Conservation (phyloP, 2,888 invertebrate species). For the Globia sparganii region DNA sequence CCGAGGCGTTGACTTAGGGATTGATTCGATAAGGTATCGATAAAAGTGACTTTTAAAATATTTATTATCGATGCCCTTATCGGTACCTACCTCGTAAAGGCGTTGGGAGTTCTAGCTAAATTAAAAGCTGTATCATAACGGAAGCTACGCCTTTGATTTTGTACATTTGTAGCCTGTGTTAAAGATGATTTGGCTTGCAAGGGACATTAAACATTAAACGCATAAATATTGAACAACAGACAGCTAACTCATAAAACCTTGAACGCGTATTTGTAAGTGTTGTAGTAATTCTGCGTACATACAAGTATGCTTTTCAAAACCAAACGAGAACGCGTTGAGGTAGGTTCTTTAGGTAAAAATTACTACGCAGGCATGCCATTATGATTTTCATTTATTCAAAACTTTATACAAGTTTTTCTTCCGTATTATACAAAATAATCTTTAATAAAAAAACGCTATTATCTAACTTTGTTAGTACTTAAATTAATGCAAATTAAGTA, state of each 20-base stretch:
- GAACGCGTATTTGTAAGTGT: slow-evolving; percentile 33
- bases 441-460: slow-evolving; percentile 2
- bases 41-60: slow-evolving; percentile 47
- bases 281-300: slow-evolving; percentile 39
- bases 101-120: slow-evolving; percentile 4
- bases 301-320: slow-evolving; percentile 50
- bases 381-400: slow-evolving; percentile 52
- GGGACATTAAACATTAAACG: slow-evolving; percentile 4
- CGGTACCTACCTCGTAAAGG: background rate
- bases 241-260: slow-evolving; percentile 23
- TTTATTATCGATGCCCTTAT: slow-evolving; percentile 40
- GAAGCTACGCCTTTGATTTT: background rate
- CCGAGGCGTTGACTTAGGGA: slow-evolving; percentile 25
- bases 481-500: slow-evolving; percentile 8
- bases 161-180: background rate
- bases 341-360: slow-evolving; percentile 45
- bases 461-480: slow-evolving; percentile 18
- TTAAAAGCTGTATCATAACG: slow-evolving; percentile 13
- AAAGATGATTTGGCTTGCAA: background rate
- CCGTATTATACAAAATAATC: slow-evolving; percentile 23
- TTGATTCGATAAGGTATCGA: slow-evolving; percentile 44
- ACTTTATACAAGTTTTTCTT: slow-evolving; percentile 28
- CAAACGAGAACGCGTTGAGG: slow-evolving; percentile 56
- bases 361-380: slow-evolving; percentile 33
- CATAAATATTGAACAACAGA: slow-evolving; percentile 6